Evolutionary conservation across 2,888 invertebrate species (phyloP), one percentile per base, ranked within the genome.

Genomic region (Napeogenes inachia): DNA sequence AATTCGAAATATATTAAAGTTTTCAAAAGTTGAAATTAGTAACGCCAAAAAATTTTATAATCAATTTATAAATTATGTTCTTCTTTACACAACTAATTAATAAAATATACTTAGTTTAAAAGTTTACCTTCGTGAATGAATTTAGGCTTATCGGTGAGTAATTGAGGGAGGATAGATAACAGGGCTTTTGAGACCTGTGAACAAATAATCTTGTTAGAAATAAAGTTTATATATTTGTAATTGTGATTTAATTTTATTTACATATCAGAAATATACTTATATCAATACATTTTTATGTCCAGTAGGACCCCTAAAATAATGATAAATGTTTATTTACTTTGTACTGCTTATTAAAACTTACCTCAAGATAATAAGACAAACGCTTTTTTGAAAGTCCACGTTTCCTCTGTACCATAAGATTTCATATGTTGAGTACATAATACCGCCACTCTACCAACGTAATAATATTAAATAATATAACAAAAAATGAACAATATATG

Each of bases 331-430:
- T 21, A 21, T 21, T 21, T 21, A 21, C 21, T 21, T 21, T 21
- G 21, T 21, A 21, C 21, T 21, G 21, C 12, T 33, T 45, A 13
- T 12, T 54, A 46, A 42, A 42, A 47, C 13, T 59, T 56, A 67
- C 67, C 67, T 67, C 56, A 57, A 42, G 30, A 68, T 69, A 30
- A 69, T 63, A 58, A 69, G 61, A 42, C 47, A 61, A 45, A 69
- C 62, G 2, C 53, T 62, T 35, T 65, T 66, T 47, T 61, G 63
- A 56, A 66, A 65, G 45, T 62, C 35, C 6, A 45, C 45, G 21
- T 45, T 47, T 13, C 62, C 55, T 32, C 61, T 50, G 35, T 68
- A 66, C 63, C 66, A 69, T 45, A 63, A 57, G 53, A 61, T 66
- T 47, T 69, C 66, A 58, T 68, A 68, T 6, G 65, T 64, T 3